Evolutionary conservation across 1,140 invertebrate genomes (phyloP).

Genomic region (Sycobia sp.): DNA sequence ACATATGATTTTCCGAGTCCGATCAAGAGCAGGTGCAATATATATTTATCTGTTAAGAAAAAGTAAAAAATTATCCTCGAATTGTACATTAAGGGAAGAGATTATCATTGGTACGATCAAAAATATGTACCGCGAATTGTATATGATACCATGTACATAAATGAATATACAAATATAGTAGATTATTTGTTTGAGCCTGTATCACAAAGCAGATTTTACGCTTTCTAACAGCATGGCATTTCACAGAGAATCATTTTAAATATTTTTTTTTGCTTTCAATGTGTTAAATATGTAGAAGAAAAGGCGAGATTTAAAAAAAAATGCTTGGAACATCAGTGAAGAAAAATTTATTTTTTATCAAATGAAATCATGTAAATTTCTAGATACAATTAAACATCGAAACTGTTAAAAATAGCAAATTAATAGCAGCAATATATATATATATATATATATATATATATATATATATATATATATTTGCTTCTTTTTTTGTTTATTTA

Average conservation of each 20-base stretch:
- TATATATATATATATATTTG: not conserved
- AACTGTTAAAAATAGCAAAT: not conserved
- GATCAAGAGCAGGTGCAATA: slow-evolving; percentile 18
- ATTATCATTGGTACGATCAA: slow-evolving; percentile 36
- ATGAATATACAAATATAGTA: slow-evolving; percentile 37
- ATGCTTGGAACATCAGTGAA: too few species aligned
- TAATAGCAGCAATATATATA: slow-evolving; percentile 6
- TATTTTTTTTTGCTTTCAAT: slow-evolving; percentile 17
- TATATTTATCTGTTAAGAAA: not conserved
- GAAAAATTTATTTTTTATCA: slow-evolving; percentile 15
- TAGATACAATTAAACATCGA: slow-evolving; percentile 23
- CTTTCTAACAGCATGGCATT: slow-evolving; percentile 61
- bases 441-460: not conserved
- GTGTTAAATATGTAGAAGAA: too few species aligned
- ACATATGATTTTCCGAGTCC: slow-evolving; percentile 9
- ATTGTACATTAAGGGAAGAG: slow-evolving; percentile 25
- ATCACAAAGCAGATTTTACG: slow-evolving; percentile 25
- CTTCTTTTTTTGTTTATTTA: slow-evolving; percentile 23
- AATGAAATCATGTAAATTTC: not conserved
- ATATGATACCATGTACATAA: slow-evolving; percentile 53
- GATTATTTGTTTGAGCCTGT: slow-evolving; percentile 21
- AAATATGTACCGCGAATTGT: slow-evolving; percentile 44
- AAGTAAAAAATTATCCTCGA: slow-evolving; percentile 6
- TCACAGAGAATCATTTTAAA: slow-evolving; percentile 17
- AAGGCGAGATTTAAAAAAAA: not conserved